Base-by-base conservation (phyloP, 2,113 vertebrate species). In the Saiga tatarica region DNA sequence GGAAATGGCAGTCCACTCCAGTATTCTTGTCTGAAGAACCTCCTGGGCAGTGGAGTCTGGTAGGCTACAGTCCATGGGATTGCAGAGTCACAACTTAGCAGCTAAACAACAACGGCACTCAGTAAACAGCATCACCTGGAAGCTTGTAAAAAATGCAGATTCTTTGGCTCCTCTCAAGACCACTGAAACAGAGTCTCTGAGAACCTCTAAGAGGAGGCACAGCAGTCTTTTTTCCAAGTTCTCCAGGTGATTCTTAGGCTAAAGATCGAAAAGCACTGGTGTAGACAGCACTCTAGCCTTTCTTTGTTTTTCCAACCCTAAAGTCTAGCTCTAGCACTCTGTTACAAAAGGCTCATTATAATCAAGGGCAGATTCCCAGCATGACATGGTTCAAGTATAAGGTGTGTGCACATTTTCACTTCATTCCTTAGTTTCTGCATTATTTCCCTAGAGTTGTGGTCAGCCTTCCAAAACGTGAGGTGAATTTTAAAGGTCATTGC, bases 401-500 rank as follows among this genome's bases (percentile, higher is more conserved):
- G 39, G 25, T 59, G 19, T 15, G 42, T 39, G 30, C 89, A 39
- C n/a, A 45, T 85, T 55, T 42, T 50, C 30, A n/a, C 30, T n/a
- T 50, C 39, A 26, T 87, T 86, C 36, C 21, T 82, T 82, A 53
- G 45, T 76, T 82, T 53, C 87, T 87, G 10, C 4, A 2, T 71
- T 62, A 33, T 91, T 96, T 91, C 90, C 53, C n/a, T 79, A 16
- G 76, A 86, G 60, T 67, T 39, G 39, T 62, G 50, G 53, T 50
- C 79, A 84, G 50, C 17, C 57, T 87, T 87, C 89, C 85, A 62
- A 59, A 94, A 79, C 7, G 19, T 36, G 19, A 47, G 39, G 52
- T 79, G 30, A 50, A 74, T 87, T 92, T 64, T 81, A 96, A 94
- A 93, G 59, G 33, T 39, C 42, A 4, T 47, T 94, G 21, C 8